Evolutionary conservation across 2,113 vertebrate species (phyloP).

Genomic region (Sander lucioperca): DNA sequence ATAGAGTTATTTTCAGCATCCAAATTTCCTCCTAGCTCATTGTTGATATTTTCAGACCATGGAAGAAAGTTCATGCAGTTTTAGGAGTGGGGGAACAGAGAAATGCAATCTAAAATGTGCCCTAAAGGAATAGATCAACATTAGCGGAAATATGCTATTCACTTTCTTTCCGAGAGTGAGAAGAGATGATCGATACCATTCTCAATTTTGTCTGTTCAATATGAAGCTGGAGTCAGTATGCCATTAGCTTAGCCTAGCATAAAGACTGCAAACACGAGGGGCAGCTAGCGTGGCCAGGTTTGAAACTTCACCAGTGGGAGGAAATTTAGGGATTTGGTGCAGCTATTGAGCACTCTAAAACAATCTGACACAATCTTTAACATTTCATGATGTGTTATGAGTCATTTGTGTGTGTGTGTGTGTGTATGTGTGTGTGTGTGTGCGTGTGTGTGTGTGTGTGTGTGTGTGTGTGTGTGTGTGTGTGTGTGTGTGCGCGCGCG

Average conservation of each 20-base stretch:
- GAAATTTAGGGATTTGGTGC: not conserved
- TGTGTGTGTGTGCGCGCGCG: not conserved
- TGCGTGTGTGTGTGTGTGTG: not conserved
- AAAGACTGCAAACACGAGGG: not conserved
- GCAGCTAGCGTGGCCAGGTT: not conserved
- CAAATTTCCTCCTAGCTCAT: not conserved
- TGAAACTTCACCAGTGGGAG: conserved; percentile 2
- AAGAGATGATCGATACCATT: not conserved
- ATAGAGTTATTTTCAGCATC: not conserved
- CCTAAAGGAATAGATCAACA: not conserved
- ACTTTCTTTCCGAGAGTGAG: not conserved
- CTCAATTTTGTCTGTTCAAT: not conserved
- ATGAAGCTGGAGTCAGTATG: not conserved
- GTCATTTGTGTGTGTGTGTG: conserved; percentile 26
- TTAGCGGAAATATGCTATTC: not conserved
- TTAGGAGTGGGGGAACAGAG: not conserved
- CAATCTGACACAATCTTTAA: conserved; percentile 49
- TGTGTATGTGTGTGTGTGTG: not conserved
- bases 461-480: not conserved
- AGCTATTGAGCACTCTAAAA: conserved; percentile 6
- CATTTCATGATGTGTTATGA: conserved; percentile 54
- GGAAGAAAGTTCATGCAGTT: not conserved
- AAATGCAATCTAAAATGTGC: too few relatives aligned
- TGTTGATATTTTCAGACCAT: not conserved
- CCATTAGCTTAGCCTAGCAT: not conserved